These are phyloP conservation scores for Drosophila subquinaria DNA, from an alignment of 2,888 invertebrate species.

Conservation along the genomic window DNA sequence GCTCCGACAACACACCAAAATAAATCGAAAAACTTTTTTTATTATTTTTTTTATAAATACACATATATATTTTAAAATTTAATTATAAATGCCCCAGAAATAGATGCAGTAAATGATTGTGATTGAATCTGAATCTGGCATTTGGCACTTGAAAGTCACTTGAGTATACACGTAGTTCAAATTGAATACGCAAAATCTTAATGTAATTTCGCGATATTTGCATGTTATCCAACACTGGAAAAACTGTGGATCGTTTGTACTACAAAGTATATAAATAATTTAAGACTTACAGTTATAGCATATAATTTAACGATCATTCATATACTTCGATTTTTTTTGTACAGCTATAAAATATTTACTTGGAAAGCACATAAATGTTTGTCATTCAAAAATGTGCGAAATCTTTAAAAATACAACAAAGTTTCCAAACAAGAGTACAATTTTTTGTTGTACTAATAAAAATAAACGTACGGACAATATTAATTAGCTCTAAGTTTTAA, in stretches of 20 bases:
- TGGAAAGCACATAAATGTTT: neutral
- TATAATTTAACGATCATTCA: no score
- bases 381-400: neutral
- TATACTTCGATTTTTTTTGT: no score
- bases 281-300: no score
- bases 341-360: no score
- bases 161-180: slow-evolving; percentile 6
- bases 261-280: neutral
- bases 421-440: neutral
- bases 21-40: slow-evolving; percentile 77
- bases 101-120: slow-evolving; percentile 18
- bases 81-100: slow-evolving; percentile 48
- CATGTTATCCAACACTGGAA: neutral
- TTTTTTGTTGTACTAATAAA: neutral
- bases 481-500: no score
- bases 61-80: slow-evolving; percentile 32
- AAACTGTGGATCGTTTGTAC: neutral
- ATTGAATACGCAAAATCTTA: neutral
- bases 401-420: neutral
- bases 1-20: slow-evolving; percentile 61
- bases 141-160: slow-evolving; percentile 9
- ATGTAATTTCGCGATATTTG: neutral
- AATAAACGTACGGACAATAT: neutral
- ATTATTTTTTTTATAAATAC: slow-evolving; percentile 68
- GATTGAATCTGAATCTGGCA: slow-evolving; percentile 24